Evolutionary conservation across 1,140 invertebrate species (phyloP).

Genomic region (Archivesica marissinica): DNA sequence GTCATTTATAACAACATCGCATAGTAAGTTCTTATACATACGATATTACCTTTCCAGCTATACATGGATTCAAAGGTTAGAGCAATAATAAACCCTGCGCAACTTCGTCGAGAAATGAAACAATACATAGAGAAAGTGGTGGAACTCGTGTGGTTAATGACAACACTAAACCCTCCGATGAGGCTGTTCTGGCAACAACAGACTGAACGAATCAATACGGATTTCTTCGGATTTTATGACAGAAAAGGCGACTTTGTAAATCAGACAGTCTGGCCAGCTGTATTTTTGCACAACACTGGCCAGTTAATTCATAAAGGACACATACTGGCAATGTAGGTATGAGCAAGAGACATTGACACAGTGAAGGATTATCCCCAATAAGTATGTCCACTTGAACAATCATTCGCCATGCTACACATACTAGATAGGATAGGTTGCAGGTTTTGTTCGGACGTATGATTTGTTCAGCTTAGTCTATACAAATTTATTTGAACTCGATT

Average conservation of each 20-base stretch:
- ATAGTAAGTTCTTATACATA: too few species aligned
- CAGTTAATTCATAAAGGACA: constrained; percentile 39
- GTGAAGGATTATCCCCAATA: too few species aligned
- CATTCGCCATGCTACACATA: too few species aligned
- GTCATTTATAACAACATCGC: too few species aligned
- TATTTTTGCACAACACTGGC: constrained; percentile 56
- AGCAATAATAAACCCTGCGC: constrained; percentile 35
- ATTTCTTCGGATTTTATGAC: constrained; percentile 53
- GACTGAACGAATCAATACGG: constrained; percentile 38
- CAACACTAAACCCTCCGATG: constrained; percentile 44
- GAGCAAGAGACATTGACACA: too few species aligned
- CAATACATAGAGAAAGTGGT: constrained; percentile 36
- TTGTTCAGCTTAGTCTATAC: too few species aligned
- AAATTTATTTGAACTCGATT: too few species aligned
- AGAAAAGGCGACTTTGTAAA: constrained; percentile 57
- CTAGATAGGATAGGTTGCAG: too few species aligned
- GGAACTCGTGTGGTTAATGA: constrained; percentile 53
- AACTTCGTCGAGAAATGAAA: constrained; percentile 17
- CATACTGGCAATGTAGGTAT: constrained; percentile 20
- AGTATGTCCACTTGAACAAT: too few species aligned
- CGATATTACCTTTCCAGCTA: constrained; percentile 14
- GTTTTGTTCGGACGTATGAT: too few species aligned
- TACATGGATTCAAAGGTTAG: constrained; percentile 51
- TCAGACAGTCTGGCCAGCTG: constrained; percentile 53
- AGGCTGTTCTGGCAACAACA: constrained; percentile 51